These are phyloP conservation scores for Drosophila putrida DNA, from an alignment of 2,888 invertebrate species.

Conservation along the genomic window DNA sequence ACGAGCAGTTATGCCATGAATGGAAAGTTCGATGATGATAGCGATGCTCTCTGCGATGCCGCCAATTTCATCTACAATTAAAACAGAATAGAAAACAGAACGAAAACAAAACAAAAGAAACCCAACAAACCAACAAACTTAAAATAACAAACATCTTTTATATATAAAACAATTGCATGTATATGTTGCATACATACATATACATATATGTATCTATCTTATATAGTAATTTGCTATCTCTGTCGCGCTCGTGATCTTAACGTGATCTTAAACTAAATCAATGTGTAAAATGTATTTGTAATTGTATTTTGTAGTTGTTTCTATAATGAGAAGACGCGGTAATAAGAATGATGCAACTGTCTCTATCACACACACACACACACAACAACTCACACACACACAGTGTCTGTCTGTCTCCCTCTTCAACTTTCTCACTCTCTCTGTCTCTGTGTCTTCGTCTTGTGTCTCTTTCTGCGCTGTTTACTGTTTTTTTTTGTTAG, in stretches of 20 bases:
- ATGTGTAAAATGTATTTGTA: slow-evolving; percentile 73
- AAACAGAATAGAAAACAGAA: slow-evolving; percentile 37
- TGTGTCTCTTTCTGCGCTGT: slow-evolving; percentile 30
- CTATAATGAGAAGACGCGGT: slow-evolving; percentile 43
- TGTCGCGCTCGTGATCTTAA: slow-evolving; percentile 80
- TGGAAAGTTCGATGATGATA: slow-evolving; percentile 84
- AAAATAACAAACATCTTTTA: too few relatives aligned
- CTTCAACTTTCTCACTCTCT: slow-evolving; percentile 30
- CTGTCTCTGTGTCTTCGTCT: slow-evolving; percentile 34
- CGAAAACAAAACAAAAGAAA: too few relatives aligned
- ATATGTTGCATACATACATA: slow-evolving; percentile 14
- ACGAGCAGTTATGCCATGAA: slow-evolving; percentile 84
- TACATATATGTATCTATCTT: slow-evolving; percentile 20
- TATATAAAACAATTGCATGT: slow-evolving; percentile 9
- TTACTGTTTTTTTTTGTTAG: slow-evolving; percentile 1
- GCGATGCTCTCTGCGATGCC: slow-evolving; percentile 84
- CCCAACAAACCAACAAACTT: background rate
- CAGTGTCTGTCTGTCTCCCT: slow-evolving; percentile 48
- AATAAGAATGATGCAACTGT: slow-evolving; percentile 40
- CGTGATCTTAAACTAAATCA: slow-evolving; percentile 79
- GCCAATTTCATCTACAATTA: slow-evolving; percentile 85
- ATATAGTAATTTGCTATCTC: slow-evolving; percentile 68
- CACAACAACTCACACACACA: slow-evolving; percentile 14
- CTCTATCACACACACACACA: slow-evolving; percentile 52
- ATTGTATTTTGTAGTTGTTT: slow-evolving; percentile 73